Evolutionary conservation across 30 jellyfish, hydroid and myxozoan genomes (phyloP).

Genomic region (Pelagia noctiluca): DNA sequence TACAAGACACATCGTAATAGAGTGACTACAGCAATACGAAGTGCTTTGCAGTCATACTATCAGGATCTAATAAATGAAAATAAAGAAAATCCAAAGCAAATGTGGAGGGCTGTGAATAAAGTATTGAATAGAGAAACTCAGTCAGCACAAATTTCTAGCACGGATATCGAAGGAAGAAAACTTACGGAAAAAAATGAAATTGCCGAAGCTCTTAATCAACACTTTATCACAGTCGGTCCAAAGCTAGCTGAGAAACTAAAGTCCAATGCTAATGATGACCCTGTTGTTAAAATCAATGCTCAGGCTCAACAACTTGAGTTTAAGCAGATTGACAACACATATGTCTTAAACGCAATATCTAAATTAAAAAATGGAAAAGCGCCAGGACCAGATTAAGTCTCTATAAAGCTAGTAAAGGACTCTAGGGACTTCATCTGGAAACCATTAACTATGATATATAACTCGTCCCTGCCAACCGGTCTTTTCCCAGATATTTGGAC

Average conservation of each 20-base stretch:
- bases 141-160: conserved; percentile 35
- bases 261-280: conserved; percentile 16
- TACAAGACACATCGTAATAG: conserved; percentile 28
- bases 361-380: conserved; percentile 44
- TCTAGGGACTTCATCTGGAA: conserved; percentile 39
- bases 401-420: conserved; percentile 42
- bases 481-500: conserved; percentile 38
- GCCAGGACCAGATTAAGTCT: conserved; percentile 45
- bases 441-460: conserved; percentile 31
- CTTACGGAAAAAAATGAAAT: conserved; percentile 17
- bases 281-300: conserved; percentile 21
- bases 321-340: conserved; percentile 11
- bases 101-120: conserved; percentile 47
- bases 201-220: conserved; percentile 46
- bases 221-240: conserved; percentile 40
- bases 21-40: conserved; percentile 40
- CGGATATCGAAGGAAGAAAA: conserved; percentile 17
- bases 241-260: conserved; percentile 34
- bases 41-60: conserved; percentile 56
- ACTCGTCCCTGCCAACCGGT: conserved; percentile 15
- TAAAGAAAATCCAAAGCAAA: conserved; percentile 25
- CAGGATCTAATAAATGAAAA: conserved; percentile 45
- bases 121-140: conserved; percentile 40
- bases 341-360: conserved; percentile 10
- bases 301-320: conserved; percentile 21